Percentiles rank a stretch among this genome's conserved stretches.
Conservation (phyloP, 2,113 vertebrate species). For the Serilophus lunatus region DNA sequence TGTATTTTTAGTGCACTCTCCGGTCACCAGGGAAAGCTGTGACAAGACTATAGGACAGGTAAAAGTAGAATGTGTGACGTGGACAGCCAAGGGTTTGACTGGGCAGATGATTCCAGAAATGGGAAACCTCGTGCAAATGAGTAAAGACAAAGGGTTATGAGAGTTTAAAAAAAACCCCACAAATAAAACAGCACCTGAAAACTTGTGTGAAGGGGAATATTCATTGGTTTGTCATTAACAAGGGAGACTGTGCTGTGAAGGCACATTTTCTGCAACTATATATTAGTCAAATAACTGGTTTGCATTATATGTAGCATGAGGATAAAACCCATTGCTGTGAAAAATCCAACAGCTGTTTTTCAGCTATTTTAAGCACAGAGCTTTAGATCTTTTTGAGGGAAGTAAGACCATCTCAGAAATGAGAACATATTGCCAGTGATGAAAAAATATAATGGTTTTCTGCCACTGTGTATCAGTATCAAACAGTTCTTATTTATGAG, state of each 20-base stretch:
- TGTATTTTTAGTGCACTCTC: neutral
- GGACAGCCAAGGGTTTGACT: neutral
- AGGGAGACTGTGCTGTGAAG: neutral
- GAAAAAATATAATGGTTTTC: neutral
- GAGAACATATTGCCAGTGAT: neutral
- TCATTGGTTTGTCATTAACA: neutral
- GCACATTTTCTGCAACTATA: neutral
- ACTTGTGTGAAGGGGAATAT: neutral
- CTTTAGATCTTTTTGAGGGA: slow-evolving; percentile 17
- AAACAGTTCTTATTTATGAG: neutral
- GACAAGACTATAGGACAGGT: neutral
- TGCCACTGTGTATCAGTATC: neutral
- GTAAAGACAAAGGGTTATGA: neutral
- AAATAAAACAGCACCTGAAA: neutral
- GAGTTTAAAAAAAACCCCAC: neutral
- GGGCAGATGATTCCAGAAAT: neutral
- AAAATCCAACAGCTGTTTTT: slow-evolving; percentile 59
- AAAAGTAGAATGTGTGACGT: neutral
- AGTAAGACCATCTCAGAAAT: slow-evolving; percentile 17
- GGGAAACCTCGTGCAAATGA: neutral
- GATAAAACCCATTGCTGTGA: slow-evolving; percentile 41
- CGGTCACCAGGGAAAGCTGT: neutral
- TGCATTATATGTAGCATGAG: slow-evolving; percentile 15
- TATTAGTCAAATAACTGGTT: slow-evolving; percentile 36
- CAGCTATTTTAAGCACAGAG: slow-evolving; percentile 41